Conservation (phyloP, 2,888 invertebrate species). For the Silvanus unidentatus region DNA sequence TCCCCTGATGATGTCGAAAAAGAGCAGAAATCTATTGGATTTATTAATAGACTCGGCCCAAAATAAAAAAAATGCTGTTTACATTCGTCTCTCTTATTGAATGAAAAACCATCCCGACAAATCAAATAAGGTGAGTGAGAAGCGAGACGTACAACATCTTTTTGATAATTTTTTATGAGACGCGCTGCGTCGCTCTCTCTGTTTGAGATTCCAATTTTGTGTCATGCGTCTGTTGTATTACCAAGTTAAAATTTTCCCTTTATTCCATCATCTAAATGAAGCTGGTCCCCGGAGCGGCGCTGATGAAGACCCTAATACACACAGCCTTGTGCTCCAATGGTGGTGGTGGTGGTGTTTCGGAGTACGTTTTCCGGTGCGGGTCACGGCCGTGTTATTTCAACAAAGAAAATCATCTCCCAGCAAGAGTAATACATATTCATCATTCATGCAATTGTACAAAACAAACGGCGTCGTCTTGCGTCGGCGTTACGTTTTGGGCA, state of each 20-base stretch:
- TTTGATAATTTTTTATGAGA: no score
- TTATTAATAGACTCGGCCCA: no score
- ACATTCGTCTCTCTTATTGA: no score
- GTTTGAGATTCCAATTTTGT: slow-evolving; percentile 20
- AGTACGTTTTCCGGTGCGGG: slow-evolving; percentile 23
- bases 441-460: slow-evolving; percentile 40
- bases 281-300: slow-evolving; percentile 18
- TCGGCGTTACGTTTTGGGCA: slow-evolving; percentile 24
- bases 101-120: no score
- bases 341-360: slow-evolving; percentile 16
- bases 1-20: no score
- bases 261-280: slow-evolving; percentile 23
- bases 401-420: slow-evolving; percentile 36
- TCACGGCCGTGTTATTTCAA: slow-evolving; percentile 26
- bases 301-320: slow-evolving; percentile 12
- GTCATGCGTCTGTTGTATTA: slow-evolving; percentile 21
- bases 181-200: not conserved
- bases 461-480: slow-evolving; percentile 38
- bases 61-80: no score
- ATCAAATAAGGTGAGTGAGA: no score
- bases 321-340: not conserved
- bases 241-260: slow-evolving; percentile 22
- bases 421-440: slow-evolving; percentile 39
- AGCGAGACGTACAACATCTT: no score
- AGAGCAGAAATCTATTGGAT: no score